Conservation (phyloP, 2,888 invertebrate species). For the Amblyjoppa fuscipennis region DNA sequence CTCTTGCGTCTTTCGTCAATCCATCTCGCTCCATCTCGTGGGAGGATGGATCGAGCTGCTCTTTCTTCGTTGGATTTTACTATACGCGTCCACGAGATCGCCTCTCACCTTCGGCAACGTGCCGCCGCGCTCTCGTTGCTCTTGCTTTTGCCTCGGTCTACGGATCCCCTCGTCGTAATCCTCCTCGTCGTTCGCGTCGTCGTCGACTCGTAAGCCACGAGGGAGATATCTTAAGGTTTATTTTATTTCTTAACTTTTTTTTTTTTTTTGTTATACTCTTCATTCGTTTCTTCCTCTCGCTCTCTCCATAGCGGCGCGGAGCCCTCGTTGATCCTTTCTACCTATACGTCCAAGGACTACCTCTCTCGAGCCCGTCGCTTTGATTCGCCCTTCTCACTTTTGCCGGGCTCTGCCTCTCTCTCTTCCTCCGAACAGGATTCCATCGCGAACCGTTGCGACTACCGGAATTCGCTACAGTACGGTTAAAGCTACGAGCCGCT, state of each 20-base stretch:
- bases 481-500: conserved; percentile 13
- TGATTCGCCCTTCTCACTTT: conserved; percentile 48
- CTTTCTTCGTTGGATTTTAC: conserved; percentile 53
- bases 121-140: conserved; percentile 52
- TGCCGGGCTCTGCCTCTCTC: conserved; percentile 24
- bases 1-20: conserved; percentile 42
- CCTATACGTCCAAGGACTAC: conserved; percentile 59
- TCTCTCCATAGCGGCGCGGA: conserved; percentile 35
- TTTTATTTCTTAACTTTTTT: neutral
- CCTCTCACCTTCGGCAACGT: conserved; percentile 65
- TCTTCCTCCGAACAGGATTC: conserved; percentile 61
- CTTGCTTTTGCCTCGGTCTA: conserved; percentile 31
- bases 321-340: conserved; percentile 65
- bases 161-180: conserved; percentile 30
- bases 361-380: conserved; percentile 52
- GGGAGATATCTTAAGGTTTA: conserved; percentile 33
- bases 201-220: conserved; percentile 45
- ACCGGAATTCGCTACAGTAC: conserved; percentile 54
- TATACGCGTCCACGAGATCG: conserved; percentile 63
- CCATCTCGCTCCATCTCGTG: conserved; percentile 62
- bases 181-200: conserved; percentile 25
- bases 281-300: conserved; percentile 36
- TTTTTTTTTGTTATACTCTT: conserved; percentile 15
- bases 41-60: conserved; percentile 58
- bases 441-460: conserved; percentile 51